Conservation (phyloP, 2,888 invertebrate genomes). For the Andrena haemorrhoa region DNA sequence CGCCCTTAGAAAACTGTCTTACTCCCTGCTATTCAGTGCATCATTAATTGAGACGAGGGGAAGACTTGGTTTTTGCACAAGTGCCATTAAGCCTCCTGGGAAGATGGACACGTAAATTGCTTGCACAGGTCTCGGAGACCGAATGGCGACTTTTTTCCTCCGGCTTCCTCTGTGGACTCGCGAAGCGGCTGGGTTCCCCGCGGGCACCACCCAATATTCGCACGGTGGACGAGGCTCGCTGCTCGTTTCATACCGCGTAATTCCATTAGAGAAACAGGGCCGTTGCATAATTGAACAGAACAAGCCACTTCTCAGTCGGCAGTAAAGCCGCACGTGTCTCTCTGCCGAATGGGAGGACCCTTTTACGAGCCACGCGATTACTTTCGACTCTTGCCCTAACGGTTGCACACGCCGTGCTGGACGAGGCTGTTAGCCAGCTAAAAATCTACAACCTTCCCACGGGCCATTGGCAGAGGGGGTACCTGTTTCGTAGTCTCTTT, state of each 20-base stretch:
- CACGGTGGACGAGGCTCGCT: slow-evolving; percentile 33
- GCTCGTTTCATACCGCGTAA: slow-evolving; percentile 53
- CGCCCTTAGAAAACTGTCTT: neutral
- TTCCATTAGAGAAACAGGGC: slow-evolving; percentile 69
- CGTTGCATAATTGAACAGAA: slow-evolving; percentile 72
- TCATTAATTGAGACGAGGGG: neutral
- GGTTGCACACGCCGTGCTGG: slow-evolving; percentile 12
- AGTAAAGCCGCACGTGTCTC: slow-evolving; percentile 42
- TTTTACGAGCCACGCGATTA: slow-evolving; percentile 62
- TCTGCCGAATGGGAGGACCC: slow-evolving; percentile 21
- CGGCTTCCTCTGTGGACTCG: neutral
- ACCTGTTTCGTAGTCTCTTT: neutral
- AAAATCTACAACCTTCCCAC: neutral
- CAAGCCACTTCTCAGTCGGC: slow-evolving; percentile 58
- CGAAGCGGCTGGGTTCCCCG: slow-evolving; percentile 6
- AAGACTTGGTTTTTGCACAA: neutral
- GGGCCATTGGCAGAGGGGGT: neutral
- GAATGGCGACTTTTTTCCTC: neutral
- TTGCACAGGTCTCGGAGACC: neutral
- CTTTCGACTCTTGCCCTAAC: slow-evolving; percentile 54
- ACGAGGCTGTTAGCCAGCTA: neutral
- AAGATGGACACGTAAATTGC: neutral
- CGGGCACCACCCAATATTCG: slow-evolving; percentile 11
- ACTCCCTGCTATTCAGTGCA: neutral
- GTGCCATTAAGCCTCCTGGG: neutral